phyloP scores from a whole-genome alignment of 2,888 invertebrate genomes.

The Dasysyrphus albostriatus region DNA sequence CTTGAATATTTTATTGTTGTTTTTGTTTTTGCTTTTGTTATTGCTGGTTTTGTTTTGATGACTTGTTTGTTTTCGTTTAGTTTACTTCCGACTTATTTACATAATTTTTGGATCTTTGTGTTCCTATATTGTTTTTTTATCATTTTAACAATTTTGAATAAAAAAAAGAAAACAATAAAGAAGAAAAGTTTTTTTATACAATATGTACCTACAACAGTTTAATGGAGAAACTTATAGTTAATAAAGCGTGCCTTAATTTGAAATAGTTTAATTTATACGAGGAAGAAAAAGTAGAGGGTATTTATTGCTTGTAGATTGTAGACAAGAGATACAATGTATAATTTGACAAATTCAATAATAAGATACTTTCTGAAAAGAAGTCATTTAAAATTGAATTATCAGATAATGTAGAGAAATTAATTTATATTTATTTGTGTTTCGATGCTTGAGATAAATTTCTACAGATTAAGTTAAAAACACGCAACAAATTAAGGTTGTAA shows the following conservation, averaged over 20 bases:
- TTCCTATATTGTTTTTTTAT: neutral
- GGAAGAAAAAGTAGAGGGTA: too few relatives aligned
- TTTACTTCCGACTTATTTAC: constrained; percentile 10
- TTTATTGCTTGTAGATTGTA: too few relatives aligned
- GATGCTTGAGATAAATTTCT: too few relatives aligned
- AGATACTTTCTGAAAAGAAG: too few relatives aligned
- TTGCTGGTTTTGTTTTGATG: neutral
- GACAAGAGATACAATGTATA: too few relatives aligned
- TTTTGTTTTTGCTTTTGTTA: neutral
- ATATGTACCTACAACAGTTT: neutral
- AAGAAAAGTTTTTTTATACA: neutral
- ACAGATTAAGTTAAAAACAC: too few relatives aligned
- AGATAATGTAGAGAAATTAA: too few relatives aligned
- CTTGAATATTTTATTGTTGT: constrained; percentile 12
- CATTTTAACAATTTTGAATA: neutral
- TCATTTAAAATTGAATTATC: too few relatives aligned
- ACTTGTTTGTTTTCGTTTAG: neutral
- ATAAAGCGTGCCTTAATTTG: neutral
- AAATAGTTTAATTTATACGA: neutral
- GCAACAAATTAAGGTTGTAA: too few relatives aligned
- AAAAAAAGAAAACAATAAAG: neutral
- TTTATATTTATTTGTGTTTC: too few relatives aligned
- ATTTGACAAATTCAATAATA: too few relatives aligned
- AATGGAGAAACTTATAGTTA: neutral
- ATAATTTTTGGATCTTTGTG: neutral